phyloP scores from a whole-genome alignment of 1,140 invertebrate species.

The Cyclargus thomasi region DNA sequence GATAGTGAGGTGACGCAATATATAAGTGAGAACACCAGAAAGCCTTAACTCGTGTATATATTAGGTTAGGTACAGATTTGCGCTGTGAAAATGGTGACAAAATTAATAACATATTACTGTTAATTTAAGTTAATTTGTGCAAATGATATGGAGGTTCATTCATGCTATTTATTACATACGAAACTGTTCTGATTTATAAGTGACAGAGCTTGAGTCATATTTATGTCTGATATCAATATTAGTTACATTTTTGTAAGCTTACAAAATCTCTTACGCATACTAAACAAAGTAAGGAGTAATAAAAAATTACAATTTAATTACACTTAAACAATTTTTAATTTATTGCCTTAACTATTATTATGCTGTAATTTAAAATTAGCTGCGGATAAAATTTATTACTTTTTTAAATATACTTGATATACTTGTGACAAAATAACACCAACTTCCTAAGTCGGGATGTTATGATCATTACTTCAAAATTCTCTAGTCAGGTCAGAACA shows the following conservation, averaged over 20 bases:
- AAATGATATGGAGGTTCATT: conserved; percentile 51
- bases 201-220: conserved; percentile 7
- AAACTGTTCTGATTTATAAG: not conserved
- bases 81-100: conserved; percentile 53
- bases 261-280: too few species aligned
- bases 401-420: not conserved
- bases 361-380: not conserved
- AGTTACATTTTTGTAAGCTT: conserved; percentile 7
- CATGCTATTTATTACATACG: conserved; percentile 10
- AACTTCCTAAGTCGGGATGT: too few species aligned
- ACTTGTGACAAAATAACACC: not conserved
- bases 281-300: not conserved
- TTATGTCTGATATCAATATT: conserved; percentile 18
- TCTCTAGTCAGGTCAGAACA: conserved; percentile 60
- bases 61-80: conserved; percentile 48
- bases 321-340: not conserved
- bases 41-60: conserved; percentile 73
- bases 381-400: not conserved
- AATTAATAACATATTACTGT: conserved; percentile 49
- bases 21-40: conserved; percentile 56
- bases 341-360: not conserved
- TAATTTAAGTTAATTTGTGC: conserved; percentile 50
- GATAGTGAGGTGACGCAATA: conserved; percentile 36
- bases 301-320: not conserved
- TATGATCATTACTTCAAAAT: conserved; percentile 41